Evolutionary conservation across 1,140 invertebrate species (phyloP), one percentile per base, ranked within the genome.

Genomic region (Drosophila parvula): DNA sequence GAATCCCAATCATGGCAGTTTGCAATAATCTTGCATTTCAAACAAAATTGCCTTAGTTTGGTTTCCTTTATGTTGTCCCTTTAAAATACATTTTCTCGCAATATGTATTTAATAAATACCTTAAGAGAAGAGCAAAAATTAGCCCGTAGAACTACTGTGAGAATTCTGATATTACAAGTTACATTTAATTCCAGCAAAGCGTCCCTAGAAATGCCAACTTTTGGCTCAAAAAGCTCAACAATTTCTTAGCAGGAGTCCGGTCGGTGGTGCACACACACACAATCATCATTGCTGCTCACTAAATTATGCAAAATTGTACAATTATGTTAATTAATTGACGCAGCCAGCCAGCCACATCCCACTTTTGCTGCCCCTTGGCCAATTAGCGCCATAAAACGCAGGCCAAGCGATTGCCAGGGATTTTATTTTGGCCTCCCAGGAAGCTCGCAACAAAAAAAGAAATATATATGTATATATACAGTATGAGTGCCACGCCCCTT

Each of bases 261-360:
- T 22, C 22, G 22, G 22, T 22, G 22, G 22, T 22, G 50, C n/a
- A 9, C 40, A 18, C 51, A 38, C 34, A 58, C 57, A 58, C 57
- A 81, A 74, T 55, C 64, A 82, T 82, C 51, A 78, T 41, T 63
- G 53, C 77, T 48, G 40, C 51, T 47, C 47, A 59, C 63, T 77
- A 77, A 88, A 70, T 88, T 86, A 86, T 86, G 83, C 79, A 86
- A 86, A 86, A 86, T 88, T 88, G 79, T 86, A 86, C 83, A 86
- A 86, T 86, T 88, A 86, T 86, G 83, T 88, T 83, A 86, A 86
- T 86, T 86, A 86, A 86, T 86, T 86, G 83, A 88, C 63, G 84
- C 71, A 83, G 74, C 60, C 70, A 57, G 58, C 47, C 47, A 53
- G 61, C 16, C 47, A 47, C 41, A 16, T 43, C 56, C 59, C 30